Conservation (phyloP, 2,797 vertebrate species). For the Platyrinchus mystaceus region DNA sequence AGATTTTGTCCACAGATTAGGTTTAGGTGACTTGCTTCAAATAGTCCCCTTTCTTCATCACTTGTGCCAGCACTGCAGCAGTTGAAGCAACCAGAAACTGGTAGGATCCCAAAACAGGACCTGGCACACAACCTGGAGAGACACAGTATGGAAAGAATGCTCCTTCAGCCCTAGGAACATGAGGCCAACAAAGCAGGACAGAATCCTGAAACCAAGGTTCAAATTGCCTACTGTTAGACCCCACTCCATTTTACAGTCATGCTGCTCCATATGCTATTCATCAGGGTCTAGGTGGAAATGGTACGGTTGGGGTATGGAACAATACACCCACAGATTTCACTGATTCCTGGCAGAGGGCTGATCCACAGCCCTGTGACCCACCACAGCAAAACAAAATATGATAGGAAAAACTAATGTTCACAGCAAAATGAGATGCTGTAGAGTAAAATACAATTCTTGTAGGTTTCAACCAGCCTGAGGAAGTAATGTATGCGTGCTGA, state of each 20-base stretch:
- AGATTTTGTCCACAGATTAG: background rate
- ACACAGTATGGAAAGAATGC: background rate
- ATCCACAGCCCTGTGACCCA: background rate
- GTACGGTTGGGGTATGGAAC: background rate
- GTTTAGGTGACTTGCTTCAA: background rate
- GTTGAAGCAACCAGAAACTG: background rate
- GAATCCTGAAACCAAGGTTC: background rate
- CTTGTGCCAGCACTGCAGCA: background rate
- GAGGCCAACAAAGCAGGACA: background rate
- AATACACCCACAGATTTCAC: background rate
- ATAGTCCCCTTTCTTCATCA: background rate
- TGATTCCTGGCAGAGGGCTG: background rate
- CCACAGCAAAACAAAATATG: background rate
- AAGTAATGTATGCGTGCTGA: background rate
- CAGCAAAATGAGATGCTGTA: background rate
- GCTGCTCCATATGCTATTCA: accelerated
- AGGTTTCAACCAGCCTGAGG: background rate
- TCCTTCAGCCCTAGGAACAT: background rate
- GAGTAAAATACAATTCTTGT: background rate
- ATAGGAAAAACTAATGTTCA: background rate
- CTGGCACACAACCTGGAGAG: background rate
- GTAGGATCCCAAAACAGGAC: background rate
- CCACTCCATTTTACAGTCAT: background rate
- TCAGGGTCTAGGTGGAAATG: background rate
- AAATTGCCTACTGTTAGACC: background rate